Evolutionary conservation across 2,888 invertebrate species (phyloP).

Genomic region (Barypeithes pellucidus): DNA sequence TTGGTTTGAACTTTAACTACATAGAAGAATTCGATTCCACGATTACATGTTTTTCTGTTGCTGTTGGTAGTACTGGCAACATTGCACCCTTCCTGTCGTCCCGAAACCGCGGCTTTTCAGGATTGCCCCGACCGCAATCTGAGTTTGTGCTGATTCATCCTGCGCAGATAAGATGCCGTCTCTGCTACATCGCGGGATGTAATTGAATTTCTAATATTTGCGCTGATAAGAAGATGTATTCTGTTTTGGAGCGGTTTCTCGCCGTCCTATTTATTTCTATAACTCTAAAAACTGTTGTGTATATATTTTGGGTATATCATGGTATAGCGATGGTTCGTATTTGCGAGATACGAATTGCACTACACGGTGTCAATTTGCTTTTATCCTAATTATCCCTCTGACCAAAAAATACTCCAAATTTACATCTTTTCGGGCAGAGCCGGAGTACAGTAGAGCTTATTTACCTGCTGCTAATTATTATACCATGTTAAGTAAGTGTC

Average conservation of each 20-base stretch:
- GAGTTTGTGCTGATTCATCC: conserved; percentile 54
- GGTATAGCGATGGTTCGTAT: no score
- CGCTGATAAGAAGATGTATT: conserved; percentile 41
- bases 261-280: conserved; percentile 1
- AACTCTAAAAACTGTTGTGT: not conserved
- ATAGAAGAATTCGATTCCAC: no score
- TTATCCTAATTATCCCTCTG: no score
- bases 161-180: conserved; percentile 55
- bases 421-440: no score
- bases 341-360: no score
- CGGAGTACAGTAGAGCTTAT: no score
- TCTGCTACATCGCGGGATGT: conserved; percentile 40
- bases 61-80: conserved; percentile 31
- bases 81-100: conserved; percentile 8
- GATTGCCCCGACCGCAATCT: conserved; percentile 53
- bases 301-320: not conserved
- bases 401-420: no score
- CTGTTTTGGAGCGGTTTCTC: conserved; percentile 26
- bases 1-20: no score
- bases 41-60: no score
- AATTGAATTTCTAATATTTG: conserved; percentile 53
- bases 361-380: no score
- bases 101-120: conserved; percentile 40
- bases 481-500: no score
- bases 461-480: no score